A percentile compares a stretch with the other conserved stretches of the same genome.
Evolutionary conservation across 2,888 invertebrate genomes (phyloP).

Genomic region (Tenthredo livida): DNA sequence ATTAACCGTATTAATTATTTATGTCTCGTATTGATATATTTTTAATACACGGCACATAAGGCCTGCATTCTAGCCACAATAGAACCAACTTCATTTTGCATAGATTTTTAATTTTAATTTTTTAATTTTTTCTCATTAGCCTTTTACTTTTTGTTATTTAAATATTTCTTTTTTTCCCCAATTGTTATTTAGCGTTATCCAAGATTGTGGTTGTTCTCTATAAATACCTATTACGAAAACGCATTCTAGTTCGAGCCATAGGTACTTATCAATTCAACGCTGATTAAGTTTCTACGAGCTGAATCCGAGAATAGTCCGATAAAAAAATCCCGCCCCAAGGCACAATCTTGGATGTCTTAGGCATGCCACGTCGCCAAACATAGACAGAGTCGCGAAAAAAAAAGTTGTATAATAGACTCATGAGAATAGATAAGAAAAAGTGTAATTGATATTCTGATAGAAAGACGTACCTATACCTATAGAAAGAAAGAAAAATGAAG

Average conservation of each 20-base stretch:
- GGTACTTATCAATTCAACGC: background rate
- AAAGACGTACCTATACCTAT: background rate
- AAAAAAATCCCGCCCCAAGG: background rate
- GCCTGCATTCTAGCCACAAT: conserved; percentile 40
- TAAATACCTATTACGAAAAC: background rate
- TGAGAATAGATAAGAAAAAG: background rate
- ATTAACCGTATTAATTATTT: background rate
- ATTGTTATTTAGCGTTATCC: conserved; percentile 15
- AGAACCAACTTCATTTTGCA: conserved; percentile 49
- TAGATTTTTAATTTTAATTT: conserved; percentile 54
- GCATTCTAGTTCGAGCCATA: background rate
- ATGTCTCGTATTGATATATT: background rate
- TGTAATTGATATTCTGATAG: no score
- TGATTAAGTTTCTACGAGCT: background rate
- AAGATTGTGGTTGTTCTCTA: background rate
- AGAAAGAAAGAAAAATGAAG: background rate
- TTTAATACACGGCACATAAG: conserved; percentile 21
- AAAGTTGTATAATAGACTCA: background rate
- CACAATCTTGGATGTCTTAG: conserved; percentile 24
- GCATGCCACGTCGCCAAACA: conserved; percentile 40
- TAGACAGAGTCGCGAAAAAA: conserved; percentile 31
- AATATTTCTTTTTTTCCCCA: background rate
- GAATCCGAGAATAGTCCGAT: background rate
- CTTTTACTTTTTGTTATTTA: conserved; percentile 24
- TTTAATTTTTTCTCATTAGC: conserved; percentile 31